A percentile compares a stretch with the other conserved stretches of the same genome.
Conservation (phyloP, 2,797 vertebrate species). For the Chiroxiphia lanceolata region DNA sequence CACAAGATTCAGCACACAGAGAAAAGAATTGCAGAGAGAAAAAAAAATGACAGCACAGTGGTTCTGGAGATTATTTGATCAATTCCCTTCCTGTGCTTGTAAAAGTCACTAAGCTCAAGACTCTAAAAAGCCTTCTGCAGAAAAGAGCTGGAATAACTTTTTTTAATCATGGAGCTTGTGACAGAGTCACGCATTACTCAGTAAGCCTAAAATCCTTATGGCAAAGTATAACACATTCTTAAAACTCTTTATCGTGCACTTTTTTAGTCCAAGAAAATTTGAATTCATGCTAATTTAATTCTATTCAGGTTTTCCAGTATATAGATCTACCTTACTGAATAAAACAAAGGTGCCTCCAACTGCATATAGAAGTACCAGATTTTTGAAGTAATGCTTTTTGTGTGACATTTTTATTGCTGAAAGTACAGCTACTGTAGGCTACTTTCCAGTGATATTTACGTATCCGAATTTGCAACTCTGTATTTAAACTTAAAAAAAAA, state of each 20-base stretch:
- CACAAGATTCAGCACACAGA: neutral
- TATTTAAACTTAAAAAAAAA: neutral
- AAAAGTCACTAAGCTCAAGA: conserved; percentile 34
- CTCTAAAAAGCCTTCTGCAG: neutral
- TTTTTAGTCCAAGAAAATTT: neutral
- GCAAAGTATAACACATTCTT: neutral
- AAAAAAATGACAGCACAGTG: conserved; percentile 18
- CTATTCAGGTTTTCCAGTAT: neutral
- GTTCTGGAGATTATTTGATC: conserved; percentile 51
- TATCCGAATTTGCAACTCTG: neutral
- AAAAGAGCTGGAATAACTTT: conserved; percentile 28
- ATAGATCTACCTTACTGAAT: neutral
- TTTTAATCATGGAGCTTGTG: neutral
- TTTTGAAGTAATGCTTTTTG: neutral
- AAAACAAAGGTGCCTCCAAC: neutral
- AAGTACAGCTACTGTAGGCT: neutral
- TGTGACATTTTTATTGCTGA: neutral
- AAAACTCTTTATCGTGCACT: neutral
- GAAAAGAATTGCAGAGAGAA: conserved; percentile 25
- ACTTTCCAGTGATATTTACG: neutral
- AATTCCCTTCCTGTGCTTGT: conserved; percentile 33
- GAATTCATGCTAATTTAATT: neutral
- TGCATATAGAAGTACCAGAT: neutral
- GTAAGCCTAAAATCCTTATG: neutral
- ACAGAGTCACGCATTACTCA: neutral